Percentiles rank a stretch among this genome's conserved stretches.
These are phyloP conservation scores for Taurulus bubalis DNA, from an alignment of 2,113 vertebrate species.

Conservation along the genomic window DNA sequence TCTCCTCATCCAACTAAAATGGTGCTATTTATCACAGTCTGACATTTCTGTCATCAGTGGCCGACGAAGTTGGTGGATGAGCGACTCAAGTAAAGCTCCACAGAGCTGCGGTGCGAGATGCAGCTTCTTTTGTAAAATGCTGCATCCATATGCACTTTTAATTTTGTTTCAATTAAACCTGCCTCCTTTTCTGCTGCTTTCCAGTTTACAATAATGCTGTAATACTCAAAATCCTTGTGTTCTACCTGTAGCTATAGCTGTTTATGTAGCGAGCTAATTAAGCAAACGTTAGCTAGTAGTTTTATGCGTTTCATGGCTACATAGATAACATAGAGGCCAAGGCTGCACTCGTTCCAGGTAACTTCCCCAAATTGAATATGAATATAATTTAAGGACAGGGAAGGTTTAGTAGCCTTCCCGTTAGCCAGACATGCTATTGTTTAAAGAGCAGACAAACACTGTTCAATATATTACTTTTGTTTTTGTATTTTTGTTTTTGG, in stretches of 20 bases:
- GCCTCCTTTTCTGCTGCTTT: not conserved
- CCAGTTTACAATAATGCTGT: not conserved
- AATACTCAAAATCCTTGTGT: not conserved
- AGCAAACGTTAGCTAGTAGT: not conserved
- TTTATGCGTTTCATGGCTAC: not conserved
- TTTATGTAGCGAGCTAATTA: not conserved
- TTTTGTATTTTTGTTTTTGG: not conserved
- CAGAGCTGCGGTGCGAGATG: constrained; percentile 50
- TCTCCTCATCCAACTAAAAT: constrained; percentile 67
- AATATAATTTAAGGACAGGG: not conserved
- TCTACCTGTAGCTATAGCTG: not conserved
- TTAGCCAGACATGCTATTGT: not conserved
- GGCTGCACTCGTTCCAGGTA: not conserved
- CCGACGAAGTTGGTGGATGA: constrained; percentile 63
- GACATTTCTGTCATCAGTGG: constrained; percentile 74
- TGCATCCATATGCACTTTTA: constrained; percentile 14
- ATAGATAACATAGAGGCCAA: not conserved
- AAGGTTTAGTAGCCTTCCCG: too few species aligned
- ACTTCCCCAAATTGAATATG: not conserved
- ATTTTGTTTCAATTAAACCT: constrained; percentile 37
- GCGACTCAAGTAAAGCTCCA: constrained; percentile 53
- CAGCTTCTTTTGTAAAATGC: constrained; percentile 49
- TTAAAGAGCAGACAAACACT: not conserved
- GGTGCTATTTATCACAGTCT: constrained; percentile 73
- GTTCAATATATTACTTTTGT: not conserved